Percentiles rank a stretch among this genome's conserved stretches.
Evolutionary conservation across 2,797 vertebrate genomes (phyloP).

Genomic region (Lagorchestes hirsutus): DNA sequence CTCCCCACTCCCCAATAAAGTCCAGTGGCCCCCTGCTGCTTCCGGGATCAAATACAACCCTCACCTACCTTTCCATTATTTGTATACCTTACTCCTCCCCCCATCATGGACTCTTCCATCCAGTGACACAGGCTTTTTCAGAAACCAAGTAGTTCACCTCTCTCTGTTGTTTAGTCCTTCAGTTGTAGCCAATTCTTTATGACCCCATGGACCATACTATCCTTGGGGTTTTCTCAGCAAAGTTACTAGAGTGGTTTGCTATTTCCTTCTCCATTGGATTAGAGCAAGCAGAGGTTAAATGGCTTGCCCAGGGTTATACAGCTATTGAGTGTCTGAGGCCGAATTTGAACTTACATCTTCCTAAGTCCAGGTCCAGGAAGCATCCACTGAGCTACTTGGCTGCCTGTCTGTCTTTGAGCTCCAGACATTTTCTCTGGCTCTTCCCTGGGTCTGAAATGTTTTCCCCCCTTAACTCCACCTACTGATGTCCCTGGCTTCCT

Average conservation of each 20-base stretch:
- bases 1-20: neutral
- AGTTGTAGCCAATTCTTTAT: neutral
- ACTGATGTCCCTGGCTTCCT: neutral
- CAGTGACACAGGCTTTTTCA: neutral
- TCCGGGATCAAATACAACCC: neutral
- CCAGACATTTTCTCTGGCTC: neutral
- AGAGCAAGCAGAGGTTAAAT: neutral
- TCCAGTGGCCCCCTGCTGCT: neutral
- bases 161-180: neutral
- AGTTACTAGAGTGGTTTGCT: neutral
- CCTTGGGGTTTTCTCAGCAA: neutral
- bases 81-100: neutral
- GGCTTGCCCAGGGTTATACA: neutral
- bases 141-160: neutral
- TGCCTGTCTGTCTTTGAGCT: neutral
- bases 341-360: too few species aligned
- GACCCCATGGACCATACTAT: neutral
- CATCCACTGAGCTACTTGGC: neutral
- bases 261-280: neutral
- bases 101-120: neutral
- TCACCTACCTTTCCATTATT: neutral
- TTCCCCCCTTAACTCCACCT: neutral
- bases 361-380: too few species aligned
- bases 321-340: neutral
- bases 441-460: neutral